A percentile compares a stretch with the other conserved stretches of the same genome.
Evolutionary conservation across 2,113 vertebrate species (phyloP).

Genomic region (Arothron firmamentum): DNA sequence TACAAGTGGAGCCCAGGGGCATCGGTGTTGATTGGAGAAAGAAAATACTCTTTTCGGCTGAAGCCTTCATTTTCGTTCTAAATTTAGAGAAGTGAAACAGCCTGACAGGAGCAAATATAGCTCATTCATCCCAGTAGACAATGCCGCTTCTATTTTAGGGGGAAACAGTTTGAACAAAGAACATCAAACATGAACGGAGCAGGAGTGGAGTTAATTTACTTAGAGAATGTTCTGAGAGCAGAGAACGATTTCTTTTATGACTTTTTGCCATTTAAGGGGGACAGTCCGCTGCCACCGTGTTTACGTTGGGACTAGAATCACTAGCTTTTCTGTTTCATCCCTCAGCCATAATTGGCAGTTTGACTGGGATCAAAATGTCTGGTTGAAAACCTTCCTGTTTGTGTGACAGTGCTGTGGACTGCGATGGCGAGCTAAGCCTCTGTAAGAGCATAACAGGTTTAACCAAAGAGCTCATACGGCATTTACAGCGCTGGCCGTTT

Average conservation of each 20-base stretch:
- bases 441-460: slow-evolving; percentile 76
- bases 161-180: slow-evolving; percentile 38
- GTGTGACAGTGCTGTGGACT: slow-evolving; percentile 25
- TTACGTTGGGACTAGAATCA: slow-evolving; percentile 12
- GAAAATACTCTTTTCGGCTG: slow-evolving; percentile 70
- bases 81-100: slow-evolving; percentile 63
- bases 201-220: slow-evolving; percentile 36
- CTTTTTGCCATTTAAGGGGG: background rate
- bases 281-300: background rate
- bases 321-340: slow-evolving; percentile 28
- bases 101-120: slow-evolving; percentile 60
- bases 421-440: slow-evolving; percentile 50
- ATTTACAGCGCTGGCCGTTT: slow-evolving; percentile 40
- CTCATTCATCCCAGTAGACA: slow-evolving; percentile 58
- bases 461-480: slow-evolving; percentile 63
- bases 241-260: background rate
- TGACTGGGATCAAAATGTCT: slow-evolving; percentile 34
- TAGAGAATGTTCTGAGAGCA: background rate
- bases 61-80: slow-evolving; percentile 74
- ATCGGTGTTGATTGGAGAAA: slow-evolving; percentile 71
- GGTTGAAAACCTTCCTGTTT: slow-evolving; percentile 41
- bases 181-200: slow-evolving; percentile 28
- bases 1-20: slow-evolving; percentile 65
- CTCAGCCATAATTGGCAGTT: slow-evolving; percentile 23
- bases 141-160: slow-evolving; percentile 53